Conservation (phyloP, 2,888 invertebrate genomes). For the Omphaloscelis lunosa region DNA sequence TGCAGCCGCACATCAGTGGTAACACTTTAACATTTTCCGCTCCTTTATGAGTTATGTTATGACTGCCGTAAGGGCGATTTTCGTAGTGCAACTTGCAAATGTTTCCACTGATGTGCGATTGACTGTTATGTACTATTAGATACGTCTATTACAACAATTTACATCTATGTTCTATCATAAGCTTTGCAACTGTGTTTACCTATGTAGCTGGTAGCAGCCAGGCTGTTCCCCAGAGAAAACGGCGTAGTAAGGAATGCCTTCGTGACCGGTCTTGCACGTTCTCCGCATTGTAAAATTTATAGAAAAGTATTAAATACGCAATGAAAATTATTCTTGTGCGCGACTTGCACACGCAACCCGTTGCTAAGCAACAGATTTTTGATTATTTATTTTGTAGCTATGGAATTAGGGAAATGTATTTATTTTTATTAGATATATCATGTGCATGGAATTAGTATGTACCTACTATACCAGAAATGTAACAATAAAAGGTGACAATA, state of each 20-base stretch:
- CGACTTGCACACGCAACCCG: background rate
- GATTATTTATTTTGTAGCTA: conserved; percentile 23
- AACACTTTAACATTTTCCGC: background rate
- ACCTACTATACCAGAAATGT: background rate
- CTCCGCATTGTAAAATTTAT: conserved; percentile 80
- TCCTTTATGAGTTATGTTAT: background rate
- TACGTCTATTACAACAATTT: background rate
- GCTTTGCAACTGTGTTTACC: conserved; percentile 67
- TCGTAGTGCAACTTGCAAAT: background rate
- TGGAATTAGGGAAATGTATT: background rate
- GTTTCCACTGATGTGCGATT: background rate
- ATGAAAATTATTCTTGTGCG: conserved; percentile 3
- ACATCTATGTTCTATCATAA: background rate
- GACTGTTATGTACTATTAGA: background rate
- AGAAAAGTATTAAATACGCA: conserved; percentile 35
- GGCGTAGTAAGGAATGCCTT: conserved; percentile 81
- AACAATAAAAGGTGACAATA: background rate
- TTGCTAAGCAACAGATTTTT: conserved; percentile 62
- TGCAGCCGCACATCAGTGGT: background rate
- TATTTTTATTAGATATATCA: background rate
- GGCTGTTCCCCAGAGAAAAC: conserved; percentile 78
- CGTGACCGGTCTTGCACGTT: conserved; percentile 75
- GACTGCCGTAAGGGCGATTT: background rate
- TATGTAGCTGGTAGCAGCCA: conserved; percentile 86
- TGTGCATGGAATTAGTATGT: background rate